Evolutionary conservation across 2,113 vertebrate species (phyloP).

Genomic region (Colius striatus): DNA sequence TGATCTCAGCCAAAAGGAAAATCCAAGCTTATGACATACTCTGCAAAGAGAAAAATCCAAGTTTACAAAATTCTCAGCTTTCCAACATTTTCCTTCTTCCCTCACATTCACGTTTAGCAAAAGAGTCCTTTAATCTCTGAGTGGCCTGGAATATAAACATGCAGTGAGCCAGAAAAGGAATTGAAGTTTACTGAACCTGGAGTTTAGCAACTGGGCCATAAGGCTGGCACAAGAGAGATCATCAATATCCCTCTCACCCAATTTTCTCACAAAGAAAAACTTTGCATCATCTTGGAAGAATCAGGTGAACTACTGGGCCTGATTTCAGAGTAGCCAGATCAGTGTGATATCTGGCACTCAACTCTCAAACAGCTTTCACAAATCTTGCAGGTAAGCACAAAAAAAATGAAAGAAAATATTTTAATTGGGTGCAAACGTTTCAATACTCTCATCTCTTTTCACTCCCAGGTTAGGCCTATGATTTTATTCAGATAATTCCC

Average conservation of each 20-base stretch:
- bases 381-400: not conserved
- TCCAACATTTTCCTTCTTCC: not conserved
- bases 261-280: not conserved
- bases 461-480: not conserved
- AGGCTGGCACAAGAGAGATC: accelerated
- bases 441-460: not conserved
- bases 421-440: not conserved
- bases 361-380: not conserved
- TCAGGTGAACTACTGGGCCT: not conserved
- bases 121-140: not conserved
- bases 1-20: not conserved
- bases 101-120: not conserved
- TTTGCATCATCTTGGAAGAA: not conserved
- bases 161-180: not conserved
- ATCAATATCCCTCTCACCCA: not conserved
- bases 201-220: not conserved
- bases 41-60: not conserved
- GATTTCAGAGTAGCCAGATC: not conserved
- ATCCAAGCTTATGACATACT: no score
- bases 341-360: accelerated
- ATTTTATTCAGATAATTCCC: not conserved
- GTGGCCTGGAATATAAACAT: not conserved
- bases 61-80: not conserved
- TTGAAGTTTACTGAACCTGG: not conserved
- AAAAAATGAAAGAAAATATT: not conserved